These are phyloP conservation scores for Tenualosa thibaudeaui DNA, from an alignment of 2,797 vertebrate genomes.

Conservation along the genomic window DNA sequence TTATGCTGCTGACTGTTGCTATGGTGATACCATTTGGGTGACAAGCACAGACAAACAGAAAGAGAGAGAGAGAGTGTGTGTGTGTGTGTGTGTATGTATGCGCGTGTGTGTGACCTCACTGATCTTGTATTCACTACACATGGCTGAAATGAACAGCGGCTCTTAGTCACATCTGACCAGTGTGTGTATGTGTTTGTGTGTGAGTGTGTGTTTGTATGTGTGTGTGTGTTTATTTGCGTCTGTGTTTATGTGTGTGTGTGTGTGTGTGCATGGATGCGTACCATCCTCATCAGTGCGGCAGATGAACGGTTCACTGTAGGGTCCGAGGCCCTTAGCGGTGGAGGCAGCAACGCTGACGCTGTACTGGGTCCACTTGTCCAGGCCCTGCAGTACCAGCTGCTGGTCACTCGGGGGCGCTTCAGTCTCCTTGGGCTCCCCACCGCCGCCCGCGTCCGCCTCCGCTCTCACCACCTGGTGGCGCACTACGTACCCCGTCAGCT, in stretches of 20 bases:
- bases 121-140: not conserved
- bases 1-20: not conserved
- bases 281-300: constrained; percentile 96
- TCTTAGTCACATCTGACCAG: not conserved
- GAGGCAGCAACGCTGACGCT: constrained; percentile 86
- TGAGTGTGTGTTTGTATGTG: not conserved
- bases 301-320: constrained; percentile 87
- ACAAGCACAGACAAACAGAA: not conserved
- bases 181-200: not conserved
- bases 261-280: constrained; percentile 49
- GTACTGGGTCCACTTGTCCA: constrained; percentile 98
- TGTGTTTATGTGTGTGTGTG: not conserved
- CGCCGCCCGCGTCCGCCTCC: constrained; percentile 49
- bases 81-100: not conserved
- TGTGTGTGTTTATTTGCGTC: not conserved
- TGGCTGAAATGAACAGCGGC: not conserved
- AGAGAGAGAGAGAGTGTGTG: not conserved
- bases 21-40: not conserved
- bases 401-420: constrained; percentile 78
- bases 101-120: not conserved
- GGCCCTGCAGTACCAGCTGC: constrained; percentile 84
- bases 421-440: constrained; percentile 80
- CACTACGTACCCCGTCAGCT: constrained; percentile 91
- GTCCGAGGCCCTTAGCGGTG: constrained; percentile 88
- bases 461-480: constrained; percentile 83